phyloP scores from a whole-genome alignment of 2,888 invertebrate species.

The Acholoe squamosa region DNA sequence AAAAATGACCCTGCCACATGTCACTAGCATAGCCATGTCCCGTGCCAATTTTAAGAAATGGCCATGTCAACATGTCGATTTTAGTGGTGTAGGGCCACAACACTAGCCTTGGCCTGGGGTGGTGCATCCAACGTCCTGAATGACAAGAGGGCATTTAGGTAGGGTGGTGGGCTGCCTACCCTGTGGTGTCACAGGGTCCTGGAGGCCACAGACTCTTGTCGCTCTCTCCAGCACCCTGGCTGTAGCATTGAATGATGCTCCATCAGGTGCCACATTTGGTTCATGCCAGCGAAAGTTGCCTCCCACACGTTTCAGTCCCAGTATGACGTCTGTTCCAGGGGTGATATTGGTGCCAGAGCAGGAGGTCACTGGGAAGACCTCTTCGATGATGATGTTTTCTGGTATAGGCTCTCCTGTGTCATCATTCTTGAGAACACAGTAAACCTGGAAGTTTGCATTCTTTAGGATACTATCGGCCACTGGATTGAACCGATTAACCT shows the following conservation, averaged over 20 bases:
- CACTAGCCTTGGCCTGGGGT: no score
- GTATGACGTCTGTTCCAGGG: neutral
- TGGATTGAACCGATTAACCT: neutral
- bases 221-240: neutral
- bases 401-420: neutral
- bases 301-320: neutral
- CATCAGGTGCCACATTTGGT: neutral
- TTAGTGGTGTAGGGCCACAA: no score
- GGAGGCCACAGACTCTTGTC: neutral
- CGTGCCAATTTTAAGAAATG: no score
- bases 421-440: slow-evolving; percentile 22
- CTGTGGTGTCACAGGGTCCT: neutral
- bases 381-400: neutral
- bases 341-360: neutral
- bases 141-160: neutral
- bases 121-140: neutral
- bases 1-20: no score
- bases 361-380: neutral
- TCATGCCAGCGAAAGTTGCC: neutral
- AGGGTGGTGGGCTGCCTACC: neutral
- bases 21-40: no score
- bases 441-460: neutral
- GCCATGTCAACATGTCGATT: no score
- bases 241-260: neutral
- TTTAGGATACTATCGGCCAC: neutral